These are phyloP conservation scores for Phoebastria nigripes DNA, from an alignment of 2,797 vertebrate genomes.

Conservation along the genomic window DNA sequence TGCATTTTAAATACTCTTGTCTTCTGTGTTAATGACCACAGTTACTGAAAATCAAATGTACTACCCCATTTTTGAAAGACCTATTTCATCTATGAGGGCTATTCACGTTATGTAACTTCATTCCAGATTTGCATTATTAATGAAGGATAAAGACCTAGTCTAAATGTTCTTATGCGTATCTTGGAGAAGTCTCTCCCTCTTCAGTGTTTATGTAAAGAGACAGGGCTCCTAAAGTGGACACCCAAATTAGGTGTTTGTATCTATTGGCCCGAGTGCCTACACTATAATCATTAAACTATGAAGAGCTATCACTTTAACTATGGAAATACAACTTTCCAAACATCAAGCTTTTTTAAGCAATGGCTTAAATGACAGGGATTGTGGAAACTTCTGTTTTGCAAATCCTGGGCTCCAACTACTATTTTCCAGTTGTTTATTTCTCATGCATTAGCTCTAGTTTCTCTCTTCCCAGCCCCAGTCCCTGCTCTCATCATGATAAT, in stretches of 20 bases:
- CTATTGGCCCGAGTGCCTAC: not conserved
- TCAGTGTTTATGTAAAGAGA: not conserved
- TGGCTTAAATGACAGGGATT: not conserved
- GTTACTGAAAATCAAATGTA: not conserved
- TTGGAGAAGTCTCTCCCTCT: not conserved
- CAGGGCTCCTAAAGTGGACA: not conserved
- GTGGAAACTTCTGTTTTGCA: conserved; percentile 43
- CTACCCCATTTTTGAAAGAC: not conserved
- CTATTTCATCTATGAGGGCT: not conserved
- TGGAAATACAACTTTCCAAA: not conserved
- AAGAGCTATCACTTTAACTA: not conserved
- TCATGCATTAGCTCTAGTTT: not conserved
- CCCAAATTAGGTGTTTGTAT: not conserved
- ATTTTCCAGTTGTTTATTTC: conserved; percentile 47
- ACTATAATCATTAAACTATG: not conserved
- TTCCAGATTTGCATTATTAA: not conserved
- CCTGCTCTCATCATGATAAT: not conserved
- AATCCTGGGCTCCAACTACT: not conserved
- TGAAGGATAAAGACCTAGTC: not conserved
- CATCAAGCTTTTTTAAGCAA: not conserved
- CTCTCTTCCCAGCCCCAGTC: not conserved
- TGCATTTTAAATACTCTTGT: not conserved
- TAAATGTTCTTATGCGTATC: not conserved
- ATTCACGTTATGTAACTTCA: not conserved
- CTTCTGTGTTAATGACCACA: not conserved